These are phyloP conservation scores for Dastarcus helophoroides DNA, from an alignment of 2,888 invertebrate species.

Conservation along the genomic window DNA sequence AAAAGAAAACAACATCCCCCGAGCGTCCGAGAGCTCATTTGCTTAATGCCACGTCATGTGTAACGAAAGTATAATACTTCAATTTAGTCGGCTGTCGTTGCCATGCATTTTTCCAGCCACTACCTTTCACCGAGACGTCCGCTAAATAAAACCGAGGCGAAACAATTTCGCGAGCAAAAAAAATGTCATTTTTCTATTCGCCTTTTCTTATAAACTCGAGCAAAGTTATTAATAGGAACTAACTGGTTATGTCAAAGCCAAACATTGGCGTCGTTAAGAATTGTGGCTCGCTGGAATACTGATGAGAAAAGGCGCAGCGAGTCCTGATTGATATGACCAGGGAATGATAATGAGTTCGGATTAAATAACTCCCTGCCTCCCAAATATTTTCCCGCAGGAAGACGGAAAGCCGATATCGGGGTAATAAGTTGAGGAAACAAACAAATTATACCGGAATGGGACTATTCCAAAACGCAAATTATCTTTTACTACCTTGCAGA, in stretches of 20 bases:
- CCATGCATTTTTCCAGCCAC: conserved; percentile 36
- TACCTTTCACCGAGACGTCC: conserved; percentile 32
- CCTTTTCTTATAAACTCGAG: conserved; percentile 34
- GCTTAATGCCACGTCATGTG: conserved; percentile 33
- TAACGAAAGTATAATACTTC: conserved; percentile 34
- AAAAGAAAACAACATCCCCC: conserved; percentile 20
- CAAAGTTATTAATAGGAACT: conserved; percentile 42
- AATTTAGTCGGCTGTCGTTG: conserved; percentile 37
- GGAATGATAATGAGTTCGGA: conserved; percentile 33
- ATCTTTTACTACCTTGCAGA: too few species aligned
- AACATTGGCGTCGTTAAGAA: conserved; percentile 38
- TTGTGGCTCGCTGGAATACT: conserved; percentile 36
- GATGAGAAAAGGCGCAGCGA: conserved; percentile 33
- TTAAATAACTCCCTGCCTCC: conserved; percentile 27
- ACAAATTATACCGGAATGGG: too few species aligned
- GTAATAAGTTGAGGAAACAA: too few species aligned
- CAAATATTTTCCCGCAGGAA: too few species aligned
- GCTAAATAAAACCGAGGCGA: conserved; percentile 28
- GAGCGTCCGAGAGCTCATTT: conserved; percentile 26
- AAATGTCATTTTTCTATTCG: conserved; percentile 39
- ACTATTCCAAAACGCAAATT: too few species aligned
- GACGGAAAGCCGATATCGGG: too few species aligned
- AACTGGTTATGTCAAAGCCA: conserved; percentile 43
- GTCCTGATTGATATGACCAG: conserved; percentile 36
- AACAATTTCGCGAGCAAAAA: conserved; percentile 34